Base-by-base conservation (phyloP, 2,888 invertebrate genomes). In the Dorcus hopei region DNA sequence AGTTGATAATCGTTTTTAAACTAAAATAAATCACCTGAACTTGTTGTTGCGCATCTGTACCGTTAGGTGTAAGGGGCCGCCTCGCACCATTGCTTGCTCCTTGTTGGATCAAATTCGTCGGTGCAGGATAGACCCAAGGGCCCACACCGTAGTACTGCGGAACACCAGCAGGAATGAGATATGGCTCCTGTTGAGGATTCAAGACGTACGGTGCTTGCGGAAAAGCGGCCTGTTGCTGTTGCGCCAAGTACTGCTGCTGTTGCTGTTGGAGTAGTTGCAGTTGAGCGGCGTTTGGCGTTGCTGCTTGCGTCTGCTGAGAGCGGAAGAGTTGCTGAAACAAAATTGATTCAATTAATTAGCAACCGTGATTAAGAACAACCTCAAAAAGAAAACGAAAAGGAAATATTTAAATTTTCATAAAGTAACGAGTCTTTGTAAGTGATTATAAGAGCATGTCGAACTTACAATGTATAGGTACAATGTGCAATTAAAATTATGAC, bases 91-190 rank as follows among this genome's bases (percentile, higher is more conserved):
- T 76, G 74, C 84, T 81, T 68, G 85, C 82, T 64, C 83, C 82
- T 71, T 87, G 88, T 68, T 88, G 89, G 72, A 89, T 84, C 69
- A 88, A 81, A 74, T 88, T 87, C 48, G 90, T 87, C 9, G 65
- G 67, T 4, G 63, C 62, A 6, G 95, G 94, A 81, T 96, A 96
- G 73, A 96, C 92, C 94, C 96, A 96, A 38, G 95, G 95, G 51
- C 89, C 89, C 66, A 95, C 91, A 58, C 93, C 91, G 79, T 96
- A 96, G 82, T 97, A 96, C 73, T 94, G 95, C 53, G 94, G 94
- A 71, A 95, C 85, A 78, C 90, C 84, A 77, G 90, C 84, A 79
- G 87, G 88, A 72, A 91, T 88, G 74, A 94, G 83, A 79, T 95
- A 95, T 38, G 93, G 95, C 62, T 77, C 77, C 65, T 78, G 76